phyloP scores from a whole-genome alignment of 2,113 vertebrate species.

The Loxodonta africana region DNA sequence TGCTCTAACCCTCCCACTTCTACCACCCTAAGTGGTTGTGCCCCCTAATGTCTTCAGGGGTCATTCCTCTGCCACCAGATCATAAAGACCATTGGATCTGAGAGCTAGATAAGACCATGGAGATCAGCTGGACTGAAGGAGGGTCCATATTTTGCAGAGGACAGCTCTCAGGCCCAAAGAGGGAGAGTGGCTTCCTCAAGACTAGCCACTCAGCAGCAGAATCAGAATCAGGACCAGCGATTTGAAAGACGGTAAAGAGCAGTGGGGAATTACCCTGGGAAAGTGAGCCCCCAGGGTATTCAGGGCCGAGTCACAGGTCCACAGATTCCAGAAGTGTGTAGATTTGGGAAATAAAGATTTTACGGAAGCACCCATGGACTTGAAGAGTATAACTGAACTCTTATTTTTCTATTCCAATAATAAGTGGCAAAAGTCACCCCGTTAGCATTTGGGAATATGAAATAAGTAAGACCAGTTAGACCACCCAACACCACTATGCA shows the following conservation, averaged over 20 bases:
- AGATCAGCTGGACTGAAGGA: too few species aligned
- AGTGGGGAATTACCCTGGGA: conserved; percentile 12
- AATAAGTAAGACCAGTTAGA: conserved; percentile 59
- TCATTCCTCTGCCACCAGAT: neutral
- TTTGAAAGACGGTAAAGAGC: neutral
- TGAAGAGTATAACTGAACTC: conserved; percentile 2
- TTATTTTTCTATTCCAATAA: conserved; percentile 14
- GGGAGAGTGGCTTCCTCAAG: neutral
- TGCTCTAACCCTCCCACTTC: neutral
- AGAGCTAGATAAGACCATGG: neutral
- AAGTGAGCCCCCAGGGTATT: neutral
- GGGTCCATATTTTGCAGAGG: too few species aligned
- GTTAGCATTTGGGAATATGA: conserved; percentile 61
- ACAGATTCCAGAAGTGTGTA: neutral
- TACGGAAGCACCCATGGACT: neutral
- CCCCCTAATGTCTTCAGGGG: neutral
- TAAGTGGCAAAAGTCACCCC: neutral
- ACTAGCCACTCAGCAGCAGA: neutral
- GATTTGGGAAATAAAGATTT: conserved; percentile 41
- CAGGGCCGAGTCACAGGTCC: neutral
- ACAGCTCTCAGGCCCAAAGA: neutral
- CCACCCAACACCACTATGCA: neutral
- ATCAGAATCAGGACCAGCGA: neutral
- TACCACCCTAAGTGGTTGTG: neutral
- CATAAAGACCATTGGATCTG: neutral